These are phyloP conservation scores for Myotis vivesi DNA, from an alignment of 2,797 vertebrate species.

Conservation along the genomic window DNA sequence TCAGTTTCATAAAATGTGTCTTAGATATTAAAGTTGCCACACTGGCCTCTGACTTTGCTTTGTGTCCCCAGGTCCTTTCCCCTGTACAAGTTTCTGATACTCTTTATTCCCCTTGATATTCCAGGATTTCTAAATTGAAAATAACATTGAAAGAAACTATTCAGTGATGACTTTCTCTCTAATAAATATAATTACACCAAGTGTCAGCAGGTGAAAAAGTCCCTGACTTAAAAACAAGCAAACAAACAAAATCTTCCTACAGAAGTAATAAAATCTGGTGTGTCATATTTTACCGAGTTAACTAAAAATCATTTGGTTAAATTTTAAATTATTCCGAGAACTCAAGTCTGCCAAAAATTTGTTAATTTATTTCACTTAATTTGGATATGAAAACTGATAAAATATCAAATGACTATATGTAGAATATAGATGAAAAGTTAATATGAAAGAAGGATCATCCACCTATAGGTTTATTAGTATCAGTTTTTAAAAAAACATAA, in stretches of 20 bases:
- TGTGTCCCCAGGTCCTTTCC: neutral
- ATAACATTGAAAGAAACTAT: constrained; percentile 74
- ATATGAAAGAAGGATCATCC: neutral
- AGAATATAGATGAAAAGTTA: neutral
- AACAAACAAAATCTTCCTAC: neutral
- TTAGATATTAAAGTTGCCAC: neutral
- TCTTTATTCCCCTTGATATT: neutral
- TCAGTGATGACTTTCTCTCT: constrained; percentile 57
- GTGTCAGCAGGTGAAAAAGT: constrained; percentile 58
- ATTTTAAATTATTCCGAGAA: constrained; percentile 66
- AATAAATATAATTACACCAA: constrained; percentile 69
- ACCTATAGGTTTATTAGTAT: neutral
- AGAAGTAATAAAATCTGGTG: constrained; percentile 78
- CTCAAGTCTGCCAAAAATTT: constrained; percentile 51
- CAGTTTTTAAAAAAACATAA: neutral
- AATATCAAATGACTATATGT: neutral
- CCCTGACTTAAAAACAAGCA: neutral
- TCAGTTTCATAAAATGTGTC: neutral
- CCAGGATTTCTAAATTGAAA: constrained; percentile 69
- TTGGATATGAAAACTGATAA: neutral
- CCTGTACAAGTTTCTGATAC: neutral
- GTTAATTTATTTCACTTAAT: neutral
- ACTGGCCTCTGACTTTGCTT: neutral
- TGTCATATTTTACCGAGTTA: constrained; percentile 72
- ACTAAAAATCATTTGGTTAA: constrained; percentile 75